Evolutionary conservation across 2,797 vertebrate species (phyloP), one percentile per base, ranked within the genome.

Genomic region (Phoxinus dragarum): DNA sequence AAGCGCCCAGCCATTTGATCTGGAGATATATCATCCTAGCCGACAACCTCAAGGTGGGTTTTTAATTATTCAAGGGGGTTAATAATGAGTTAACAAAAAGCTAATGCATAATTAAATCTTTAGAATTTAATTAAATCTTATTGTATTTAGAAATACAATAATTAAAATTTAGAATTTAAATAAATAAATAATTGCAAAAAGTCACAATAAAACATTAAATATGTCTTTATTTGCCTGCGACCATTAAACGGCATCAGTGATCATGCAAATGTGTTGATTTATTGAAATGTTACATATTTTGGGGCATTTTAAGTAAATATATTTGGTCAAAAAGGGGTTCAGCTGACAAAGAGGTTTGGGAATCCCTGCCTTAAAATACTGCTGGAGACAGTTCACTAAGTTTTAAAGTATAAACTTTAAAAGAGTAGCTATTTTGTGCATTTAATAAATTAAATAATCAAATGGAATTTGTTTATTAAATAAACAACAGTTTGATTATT

Each of bases 1-100:
- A 34, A 99, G 98, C n/a, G 98, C 98, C 84, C 98, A 99, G 87
- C 98, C 98, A 8, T 99, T 99, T 89, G 98, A 99, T 93, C 95
- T 99, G 89, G 97, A 99, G 92, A 98, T 99, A 86, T 99, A 98
- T 87, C 98, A 99, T 89, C 98, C 98, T 34, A 99, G 97, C 90
- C 96, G 98, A 78, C 98, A 99, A 83, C 98, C 98, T 12, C 97
- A 96, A 94, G 98, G 98, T 99, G 88, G 89, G 81, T 80, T 56
- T 73, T 44, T 38, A 67, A 17, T 27, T 27, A 61, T 78, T 12
- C n/a, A 78, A 56, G 52, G 52, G 52, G 49, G 21, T n/a, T 2
- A 10, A n/a, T 59, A 17, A 49, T 49, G 56, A 59, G 23, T 23
- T 23, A n/a, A 59, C 10, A 59, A 59, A 59, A 59, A n/a, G 19